Conservation (phyloP, 2,888 invertebrate species). For the Neoscelio sp. region DNA sequence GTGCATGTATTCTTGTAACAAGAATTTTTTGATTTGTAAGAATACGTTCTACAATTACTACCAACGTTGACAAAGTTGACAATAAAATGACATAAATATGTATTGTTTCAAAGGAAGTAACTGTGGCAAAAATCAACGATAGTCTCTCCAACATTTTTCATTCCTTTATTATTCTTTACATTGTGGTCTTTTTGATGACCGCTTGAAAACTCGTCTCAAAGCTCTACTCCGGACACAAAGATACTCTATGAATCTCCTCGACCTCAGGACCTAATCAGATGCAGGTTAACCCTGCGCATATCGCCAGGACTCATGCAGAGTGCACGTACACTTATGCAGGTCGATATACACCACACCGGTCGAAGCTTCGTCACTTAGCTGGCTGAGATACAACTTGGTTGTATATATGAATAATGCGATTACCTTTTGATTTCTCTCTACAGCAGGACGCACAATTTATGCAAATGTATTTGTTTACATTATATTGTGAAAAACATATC, state of each 20-base stretch:
- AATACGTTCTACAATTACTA: no score
- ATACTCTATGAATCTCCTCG: slow-evolving; percentile 49
- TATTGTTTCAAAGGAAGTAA: slow-evolving; percentile 2
- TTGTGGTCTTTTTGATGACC: slow-evolving; percentile 47
- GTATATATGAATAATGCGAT: slow-evolving; percentile 48
- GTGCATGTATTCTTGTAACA: neutral
- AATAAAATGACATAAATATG: slow-evolving; percentile 4
- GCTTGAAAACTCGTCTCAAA: slow-evolving; percentile 62
- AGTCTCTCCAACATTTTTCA: neutral
- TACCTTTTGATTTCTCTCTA: slow-evolving; percentile 46
- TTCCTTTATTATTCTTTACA: slow-evolving; percentile 16
- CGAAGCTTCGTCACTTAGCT: slow-evolving; percentile 27
- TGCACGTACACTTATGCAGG: slow-evolving; percentile 21
- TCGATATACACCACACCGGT: slow-evolving; percentile 18
- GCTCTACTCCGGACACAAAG: slow-evolving; percentile 39
- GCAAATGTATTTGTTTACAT: slow-evolving; percentile 39
- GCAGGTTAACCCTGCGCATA: slow-evolving; percentile 71
- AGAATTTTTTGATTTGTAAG: neutral
- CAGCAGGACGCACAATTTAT: slow-evolving; percentile 19
- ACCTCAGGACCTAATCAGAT: slow-evolving; percentile 74
- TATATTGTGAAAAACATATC: slow-evolving; percentile 7
- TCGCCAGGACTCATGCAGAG: slow-evolving; percentile 64
- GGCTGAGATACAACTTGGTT: slow-evolving; percentile 26
- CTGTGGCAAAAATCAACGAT: neutral
- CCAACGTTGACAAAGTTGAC: neutral